These are phyloP conservation scores for Aphidius colemani DNA, from an alignment of 2,888 invertebrate species.

Conservation along the genomic window DNA sequence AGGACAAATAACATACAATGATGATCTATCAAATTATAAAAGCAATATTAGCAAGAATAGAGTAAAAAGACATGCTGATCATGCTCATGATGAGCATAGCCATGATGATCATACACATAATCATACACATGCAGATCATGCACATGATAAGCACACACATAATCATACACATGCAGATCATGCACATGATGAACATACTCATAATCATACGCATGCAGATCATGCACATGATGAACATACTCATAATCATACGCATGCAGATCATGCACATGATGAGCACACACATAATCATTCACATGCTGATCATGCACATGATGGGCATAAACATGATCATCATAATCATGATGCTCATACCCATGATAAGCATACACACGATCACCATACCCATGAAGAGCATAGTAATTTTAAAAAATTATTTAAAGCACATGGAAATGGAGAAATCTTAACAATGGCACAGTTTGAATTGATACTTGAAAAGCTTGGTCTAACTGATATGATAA, in stretches of 20 bases:
- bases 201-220: no score
- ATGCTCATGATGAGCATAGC: constrained; percentile 25
- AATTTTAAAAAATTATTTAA: constrained; percentile 73
- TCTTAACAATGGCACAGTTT: constrained; percentile 73
- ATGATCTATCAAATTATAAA: constrained; percentile 19
- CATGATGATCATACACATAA: no score
- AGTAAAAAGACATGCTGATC: constrained; percentile 46
- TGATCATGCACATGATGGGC: no score
- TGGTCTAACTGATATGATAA: constrained; percentile 64
- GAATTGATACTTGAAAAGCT: constrained; percentile 69
- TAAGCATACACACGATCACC: no score
- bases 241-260: no score
- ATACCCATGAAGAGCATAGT: constrained; percentile 60
- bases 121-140: no score
- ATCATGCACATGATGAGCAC: no score
- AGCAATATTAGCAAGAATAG: constrained; percentile 26
- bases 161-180: constrained; percentile 56
- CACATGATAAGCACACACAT: no score
- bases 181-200: no score
- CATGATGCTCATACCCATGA: constrained; percentile 43
- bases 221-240: no score
- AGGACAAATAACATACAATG: constrained; percentile 36
- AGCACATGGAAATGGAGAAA: constrained; percentile 69
- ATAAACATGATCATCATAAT: no score
- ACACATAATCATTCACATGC: no score